Evolutionary conservation across 2,888 invertebrate genomes (phyloP).

Genomic region (Phymatocera aterrima): DNA sequence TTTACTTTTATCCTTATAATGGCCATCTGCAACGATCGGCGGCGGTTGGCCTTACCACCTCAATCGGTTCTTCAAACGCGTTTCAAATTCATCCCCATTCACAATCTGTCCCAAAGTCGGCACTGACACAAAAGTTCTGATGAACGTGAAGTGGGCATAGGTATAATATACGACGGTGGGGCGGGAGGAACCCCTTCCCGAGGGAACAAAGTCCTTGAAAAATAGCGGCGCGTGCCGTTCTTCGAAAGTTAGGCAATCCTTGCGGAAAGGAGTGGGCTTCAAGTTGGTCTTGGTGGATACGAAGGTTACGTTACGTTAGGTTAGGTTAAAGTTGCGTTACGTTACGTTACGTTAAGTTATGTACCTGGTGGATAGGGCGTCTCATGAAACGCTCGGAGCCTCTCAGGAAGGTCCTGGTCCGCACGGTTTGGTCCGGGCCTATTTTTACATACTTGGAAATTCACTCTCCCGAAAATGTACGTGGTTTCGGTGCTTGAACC

Average conservation of each 20-base stretch:
- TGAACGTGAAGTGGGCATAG: too few relatives aligned
- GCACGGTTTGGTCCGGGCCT: slow-evolving; percentile 46
- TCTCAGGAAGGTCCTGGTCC: slow-evolving; percentile 30
- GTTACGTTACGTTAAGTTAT: background rate
- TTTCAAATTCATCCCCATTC: background rate
- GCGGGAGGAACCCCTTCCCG: background rate
- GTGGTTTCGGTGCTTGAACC: slow-evolving; percentile 45
- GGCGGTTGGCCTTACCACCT: background rate
- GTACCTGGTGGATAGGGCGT: slow-evolving; percentile 16
- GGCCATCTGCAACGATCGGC: too few relatives aligned
- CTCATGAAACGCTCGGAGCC: background rate
- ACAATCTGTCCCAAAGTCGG: too few relatives aligned
- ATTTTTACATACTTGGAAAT: slow-evolving; percentile 51
- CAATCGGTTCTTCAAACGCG: background rate
- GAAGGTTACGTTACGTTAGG: too few relatives aligned
- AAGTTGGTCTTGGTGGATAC: background rate
- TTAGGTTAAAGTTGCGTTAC: background rate
- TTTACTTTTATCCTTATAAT: too few relatives aligned
- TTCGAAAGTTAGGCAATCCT: slow-evolving; percentile 13
- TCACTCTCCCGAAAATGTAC: slow-evolving; percentile 48
- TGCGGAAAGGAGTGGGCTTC: slow-evolving; percentile 16
- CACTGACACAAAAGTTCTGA: background rate
- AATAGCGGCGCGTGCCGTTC: slow-evolving; percentile 39
- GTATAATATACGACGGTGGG: too few relatives aligned
- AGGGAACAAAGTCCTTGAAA: slow-evolving; percentile 18